Evolutionary conservation across 2,888 invertebrate genomes (phyloP).

Genomic region (Junonia oenone): DNA sequence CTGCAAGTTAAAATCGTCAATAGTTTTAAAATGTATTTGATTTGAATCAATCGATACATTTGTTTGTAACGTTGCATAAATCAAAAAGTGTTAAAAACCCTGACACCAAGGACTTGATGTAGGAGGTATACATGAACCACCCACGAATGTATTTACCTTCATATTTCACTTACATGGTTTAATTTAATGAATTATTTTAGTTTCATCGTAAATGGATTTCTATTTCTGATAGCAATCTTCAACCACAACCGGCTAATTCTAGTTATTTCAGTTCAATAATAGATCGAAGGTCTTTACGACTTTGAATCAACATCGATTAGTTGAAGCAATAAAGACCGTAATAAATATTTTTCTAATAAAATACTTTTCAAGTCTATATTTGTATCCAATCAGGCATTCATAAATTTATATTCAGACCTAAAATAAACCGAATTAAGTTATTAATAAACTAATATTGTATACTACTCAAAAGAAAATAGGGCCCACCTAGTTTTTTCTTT

Average conservation of each 20-base stretch:
- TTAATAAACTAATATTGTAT: no score
- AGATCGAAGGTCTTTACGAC: slow-evolving; percentile 2
- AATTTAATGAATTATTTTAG: not conserved
- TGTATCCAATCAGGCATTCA: no score
- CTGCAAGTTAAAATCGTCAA: no score
- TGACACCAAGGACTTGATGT: slow-evolving; percentile 14
- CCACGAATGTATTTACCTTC: slow-evolving; percentile 3
- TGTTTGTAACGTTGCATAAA: not conserved
- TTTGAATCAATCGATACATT: not conserved
- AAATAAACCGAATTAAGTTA: no score
- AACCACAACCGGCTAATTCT: not conserved
- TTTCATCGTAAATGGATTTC: not conserved
- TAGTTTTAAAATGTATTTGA: not conserved
- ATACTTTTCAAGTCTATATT: not conserved
- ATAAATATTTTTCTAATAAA: not conserved
- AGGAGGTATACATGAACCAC: slow-evolving; percentile 10
- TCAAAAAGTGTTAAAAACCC: slow-evolving; percentile 7
- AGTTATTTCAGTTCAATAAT: slow-evolving; percentile 2
- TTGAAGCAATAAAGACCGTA: slow-evolving; percentile 1
- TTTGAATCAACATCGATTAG: slow-evolving; percentile 1
- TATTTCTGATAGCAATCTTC: not conserved
- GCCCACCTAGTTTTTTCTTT: no score
- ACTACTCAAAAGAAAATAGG: no score
- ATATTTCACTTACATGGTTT: not conserved
- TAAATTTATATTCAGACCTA: not conserved